Evolutionary conservation across 2,113 vertebrate species (phyloP), one percentile per base, ranked within the genome.

Genomic region (Mionectes macconnelli): DNA sequence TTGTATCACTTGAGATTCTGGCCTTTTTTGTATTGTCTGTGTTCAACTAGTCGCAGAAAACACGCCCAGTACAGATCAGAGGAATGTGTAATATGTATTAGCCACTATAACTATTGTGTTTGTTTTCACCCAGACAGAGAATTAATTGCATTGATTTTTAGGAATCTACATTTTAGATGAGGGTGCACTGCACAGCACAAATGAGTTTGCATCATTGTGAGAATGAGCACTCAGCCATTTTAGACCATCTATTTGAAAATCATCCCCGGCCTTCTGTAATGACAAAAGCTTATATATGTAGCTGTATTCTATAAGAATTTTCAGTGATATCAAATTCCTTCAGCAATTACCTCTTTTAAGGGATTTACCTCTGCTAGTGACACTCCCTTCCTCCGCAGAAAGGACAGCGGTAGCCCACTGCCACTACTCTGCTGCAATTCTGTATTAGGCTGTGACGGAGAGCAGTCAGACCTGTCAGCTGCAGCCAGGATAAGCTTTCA

Each of bases 111-210:
- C 13, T 12, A 5, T 19, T 78, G n/a, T 55, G 21, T 80, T 91
- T 74, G 37, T 80, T 90, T 90, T 94, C 64, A 74, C 22, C 16
- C 39, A 91, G 35, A 40, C 45, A 86, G 68, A 82, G 78, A 93
- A 87, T 82, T 83, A 90, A 87, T 84, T 27, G 33, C 66, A 90
- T 59, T 93, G 92, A 94, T 90, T 95, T 94, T 88, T 63, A 84
- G 72, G 52, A 79, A 93, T 92, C 78, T 82, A 30, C 81, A 83
- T 94, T 96, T 95, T 40, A 92, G 44, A 83, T 74, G 47, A 91
- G 37, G 16, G 7, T 90, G 21, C 40, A 35, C 57, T 73, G 63
- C 56, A 92, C 31, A 76, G 30, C 73, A 44, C 4, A 73, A 24
- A 70, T 64, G 39, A 84, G 62, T 90, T 75, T 63, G 28, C 78